Base-by-base conservation (phyloP, 2,113 vertebrate species). In the Tricholaema leucomelas region DNA sequence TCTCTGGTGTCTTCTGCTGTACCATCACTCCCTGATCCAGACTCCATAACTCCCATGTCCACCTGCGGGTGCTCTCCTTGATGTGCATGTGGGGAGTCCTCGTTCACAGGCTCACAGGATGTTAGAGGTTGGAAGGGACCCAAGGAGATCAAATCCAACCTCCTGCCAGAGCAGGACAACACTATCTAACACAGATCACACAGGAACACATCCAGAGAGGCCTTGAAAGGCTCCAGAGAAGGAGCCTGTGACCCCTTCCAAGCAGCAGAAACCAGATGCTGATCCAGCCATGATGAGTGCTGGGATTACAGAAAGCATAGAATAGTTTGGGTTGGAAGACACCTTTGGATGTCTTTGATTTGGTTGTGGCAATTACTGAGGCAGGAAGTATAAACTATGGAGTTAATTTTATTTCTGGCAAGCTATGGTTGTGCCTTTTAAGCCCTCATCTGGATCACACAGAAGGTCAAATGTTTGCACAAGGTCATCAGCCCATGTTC, bases 41-140 rank as follows among this genome's bases (percentile, higher is more conserved):
- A 44, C 64, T 80, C 38, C 31, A 15, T 25, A 52, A 30, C 18
- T 75, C 19, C 24, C 54, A 33, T 3, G 8, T 9, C 20, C 36
- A 4, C 5, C 58, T 8, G 0, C 2, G 21, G 67, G n/a, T 6
- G 46, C 30, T n/a, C 46, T 50, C 55, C n/a, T 50, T 2, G 0
- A 46, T 4, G 1, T 36, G 61, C 54, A 73, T 56, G 17, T 4
- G 4, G 28, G 25, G 7, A 25, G 5, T 6, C n/a, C 33, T n/a
- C 27, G 1, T 38, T 33, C 36, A 59, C 36, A 15, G 33, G 25
- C 21, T 88, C 80, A n/a, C n/a, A n/a, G n/a, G n/a, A n/a, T n/a
- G n/a, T n/a, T n/a, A n/a, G n/a, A n/a, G n/a, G n/a, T n/a, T n/a
- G n/a, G n/a, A n/a, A n/a, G n/a, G n/a, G n/a, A n/a, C n/a, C n/a